Evolutionary conservation across 2,888 invertebrate genomes (phyloP).

Genomic region (Danaus chrysippus): DNA sequence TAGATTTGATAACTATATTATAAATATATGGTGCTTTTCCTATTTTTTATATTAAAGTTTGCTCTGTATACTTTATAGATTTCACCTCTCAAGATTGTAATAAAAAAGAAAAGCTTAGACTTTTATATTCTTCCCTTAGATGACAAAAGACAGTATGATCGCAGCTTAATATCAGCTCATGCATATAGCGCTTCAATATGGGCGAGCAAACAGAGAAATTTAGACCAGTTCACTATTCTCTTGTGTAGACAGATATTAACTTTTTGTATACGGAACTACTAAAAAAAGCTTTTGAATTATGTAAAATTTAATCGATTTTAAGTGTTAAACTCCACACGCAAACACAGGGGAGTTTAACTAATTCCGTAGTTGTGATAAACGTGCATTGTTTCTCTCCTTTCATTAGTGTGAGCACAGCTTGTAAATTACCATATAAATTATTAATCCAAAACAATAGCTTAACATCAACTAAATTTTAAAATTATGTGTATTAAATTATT

Average conservation of each 20-base stretch:
- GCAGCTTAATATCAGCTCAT: constrained; percentile 42
- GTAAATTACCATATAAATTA: constrained; percentile 6
- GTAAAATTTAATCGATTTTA: constrained; percentile 10
- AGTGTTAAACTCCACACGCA: constrained; percentile 7
- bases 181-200: constrained; percentile 56
- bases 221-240: constrained; percentile 52
- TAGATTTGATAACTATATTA: neutral
- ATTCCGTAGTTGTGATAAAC: constrained; percentile 16
- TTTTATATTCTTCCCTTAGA: constrained; percentile 9
- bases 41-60: too few relatives aligned
- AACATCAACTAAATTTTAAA: constrained; percentile 5
- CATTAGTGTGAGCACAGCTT: constrained; percentile 3
- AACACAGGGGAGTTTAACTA: constrained; percentile 17
- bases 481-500: neutral
- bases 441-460: neutral
- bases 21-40: too few relatives aligned
- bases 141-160: constrained; percentile 34
- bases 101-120: constrained; percentile 1
- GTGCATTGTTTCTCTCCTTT: constrained; percentile 17
- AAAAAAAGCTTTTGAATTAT: constrained; percentile 5
- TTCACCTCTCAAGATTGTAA: constrained; percentile 7
- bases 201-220: constrained; percentile 58
- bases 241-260: constrained; percentile 48
- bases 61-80: neutral
- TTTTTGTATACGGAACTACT: constrained; percentile 38